Percentiles rank a stretch among this genome's conserved stretches.
These are phyloP conservation scores for Knipowitschia caucasica DNA, from an alignment of 2,797 vertebrate genomes.

Conservation along the genomic window DNA sequence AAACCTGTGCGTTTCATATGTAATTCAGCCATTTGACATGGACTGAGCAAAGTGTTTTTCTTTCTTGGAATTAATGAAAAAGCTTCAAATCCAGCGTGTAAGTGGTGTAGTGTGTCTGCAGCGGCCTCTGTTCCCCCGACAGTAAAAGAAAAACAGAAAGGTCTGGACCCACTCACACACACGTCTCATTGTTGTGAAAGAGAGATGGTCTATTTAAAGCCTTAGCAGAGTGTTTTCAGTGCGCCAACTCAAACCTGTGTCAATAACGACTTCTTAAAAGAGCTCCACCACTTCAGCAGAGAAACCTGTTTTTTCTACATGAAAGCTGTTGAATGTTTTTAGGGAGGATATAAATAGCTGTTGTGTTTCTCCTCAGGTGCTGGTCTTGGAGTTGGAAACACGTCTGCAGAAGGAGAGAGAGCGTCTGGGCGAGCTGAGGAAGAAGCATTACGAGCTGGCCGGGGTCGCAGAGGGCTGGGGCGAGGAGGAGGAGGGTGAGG, in stretches of 20 bases:
- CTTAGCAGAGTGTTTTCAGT: conserved; percentile 10
- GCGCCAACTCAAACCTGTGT: conserved; percentile 11
- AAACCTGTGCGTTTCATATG: not conserved
- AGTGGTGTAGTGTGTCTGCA: conserved; percentile 15
- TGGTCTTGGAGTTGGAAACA: conserved; percentile 92
- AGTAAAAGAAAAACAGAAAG: conserved; percentile 35
- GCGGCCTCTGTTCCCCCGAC: conserved; percentile 13
- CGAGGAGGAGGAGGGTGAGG: conserved; percentile 73
- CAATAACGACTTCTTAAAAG: conserved; percentile 16
- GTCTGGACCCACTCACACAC: conserved; percentile 25
- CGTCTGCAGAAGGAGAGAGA: conserved; percentile 92
- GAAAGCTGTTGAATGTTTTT: not conserved
- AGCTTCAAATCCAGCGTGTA: conserved; percentile 5
- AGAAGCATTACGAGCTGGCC: conserved; percentile 95
- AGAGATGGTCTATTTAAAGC: conserved; percentile 23
- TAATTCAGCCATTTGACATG: not conserved
- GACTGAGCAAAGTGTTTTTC: conserved; percentile 3
- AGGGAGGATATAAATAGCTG: not conserved
- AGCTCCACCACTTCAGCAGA: not conserved
- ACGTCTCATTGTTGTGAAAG: conserved; percentile 28
- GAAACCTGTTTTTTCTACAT: not conserved
- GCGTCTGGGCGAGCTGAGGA: conserved; percentile 91
- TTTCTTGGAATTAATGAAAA: not conserved
- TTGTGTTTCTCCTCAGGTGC: conserved; percentile 75
- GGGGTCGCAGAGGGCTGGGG: conserved; percentile 95